phyloP scores from a whole-genome alignment of 2,797 vertebrate species.

The Cossypha dichroa region DNA sequence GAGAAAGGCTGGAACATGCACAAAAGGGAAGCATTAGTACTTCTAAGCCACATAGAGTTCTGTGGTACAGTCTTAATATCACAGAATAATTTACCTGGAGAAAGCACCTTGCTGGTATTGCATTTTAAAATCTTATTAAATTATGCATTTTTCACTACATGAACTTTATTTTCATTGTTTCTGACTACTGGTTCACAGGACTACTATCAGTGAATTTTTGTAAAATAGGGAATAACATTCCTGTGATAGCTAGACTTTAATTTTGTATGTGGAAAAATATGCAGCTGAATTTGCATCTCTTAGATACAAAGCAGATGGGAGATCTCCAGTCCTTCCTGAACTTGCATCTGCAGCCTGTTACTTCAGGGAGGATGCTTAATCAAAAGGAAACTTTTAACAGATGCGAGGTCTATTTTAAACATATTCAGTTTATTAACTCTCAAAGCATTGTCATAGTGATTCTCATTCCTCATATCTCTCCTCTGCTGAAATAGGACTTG shows the following conservation, averaged over 20 bases:
- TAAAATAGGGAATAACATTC: background rate
- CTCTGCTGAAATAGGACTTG: background rate
- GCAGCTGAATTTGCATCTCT: background rate
- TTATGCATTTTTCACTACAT: background rate
- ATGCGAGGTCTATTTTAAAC: background rate
- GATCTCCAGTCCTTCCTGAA: background rate
- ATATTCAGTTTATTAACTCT: background rate
- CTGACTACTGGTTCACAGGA: background rate
- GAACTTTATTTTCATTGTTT: background rate
- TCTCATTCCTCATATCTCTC: background rate
- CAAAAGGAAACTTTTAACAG: conserved; percentile 3
- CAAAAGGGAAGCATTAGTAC: background rate
- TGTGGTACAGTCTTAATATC: background rate
- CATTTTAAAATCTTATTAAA: background rate
- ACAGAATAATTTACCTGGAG: background rate
- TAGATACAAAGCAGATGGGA: background rate
- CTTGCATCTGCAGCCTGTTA: background rate
- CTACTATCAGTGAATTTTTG: background rate
- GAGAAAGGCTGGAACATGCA: conserved; percentile 64
- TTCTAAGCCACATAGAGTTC: background rate
- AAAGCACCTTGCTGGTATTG: background rate
- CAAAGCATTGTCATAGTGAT: background rate
- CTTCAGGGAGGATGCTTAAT: conserved; percentile 8
- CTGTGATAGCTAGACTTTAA: background rate
- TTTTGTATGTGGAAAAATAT: background rate